Evolutionary conservation across 2,888 invertebrate species (phyloP).

Genomic region (Orthosia incerta): DNA sequence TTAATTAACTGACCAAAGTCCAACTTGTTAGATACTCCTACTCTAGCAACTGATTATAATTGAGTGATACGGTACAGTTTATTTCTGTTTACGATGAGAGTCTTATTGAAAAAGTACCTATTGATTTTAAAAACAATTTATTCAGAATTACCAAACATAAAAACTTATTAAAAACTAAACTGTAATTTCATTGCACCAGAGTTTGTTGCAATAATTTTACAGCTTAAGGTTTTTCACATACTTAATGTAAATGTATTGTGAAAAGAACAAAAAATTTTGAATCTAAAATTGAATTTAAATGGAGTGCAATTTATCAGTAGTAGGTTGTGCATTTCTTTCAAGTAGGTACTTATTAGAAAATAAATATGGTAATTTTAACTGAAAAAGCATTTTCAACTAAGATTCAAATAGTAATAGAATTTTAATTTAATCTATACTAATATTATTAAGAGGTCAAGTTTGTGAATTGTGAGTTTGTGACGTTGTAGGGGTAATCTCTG

Average conservation of each 20-base stretch:
- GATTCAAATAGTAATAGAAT: neutral
- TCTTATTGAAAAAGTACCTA: neutral
- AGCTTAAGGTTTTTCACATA: neutral
- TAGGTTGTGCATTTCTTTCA: too few relatives aligned
- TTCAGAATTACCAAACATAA: neutral
- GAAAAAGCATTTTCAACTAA: neutral
- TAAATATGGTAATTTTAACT: neutral
- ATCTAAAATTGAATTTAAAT: neutral
- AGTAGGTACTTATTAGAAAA: neutral
- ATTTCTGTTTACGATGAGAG: neutral
- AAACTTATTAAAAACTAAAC: too few relatives aligned
- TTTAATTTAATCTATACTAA: neutral
- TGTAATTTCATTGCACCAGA: too few relatives aligned
- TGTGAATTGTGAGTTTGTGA: too few relatives aligned
- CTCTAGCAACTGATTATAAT: slow-evolving; percentile 4
- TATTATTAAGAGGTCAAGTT: too few relatives aligned
- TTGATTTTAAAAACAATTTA: neutral
- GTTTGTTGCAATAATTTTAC: neutral
- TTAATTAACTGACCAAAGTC: slow-evolving; percentile 35
- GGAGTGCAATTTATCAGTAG: neutral
- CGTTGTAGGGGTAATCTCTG: too few relatives aligned
- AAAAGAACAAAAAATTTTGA: neutral
- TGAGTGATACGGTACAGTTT: neutral
- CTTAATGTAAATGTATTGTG: neutral
- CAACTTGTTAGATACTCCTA: neutral